phyloP scores from a whole-genome alignment of 1,140 invertebrate genomes.

The Metopolophium dirhodum region DNA sequence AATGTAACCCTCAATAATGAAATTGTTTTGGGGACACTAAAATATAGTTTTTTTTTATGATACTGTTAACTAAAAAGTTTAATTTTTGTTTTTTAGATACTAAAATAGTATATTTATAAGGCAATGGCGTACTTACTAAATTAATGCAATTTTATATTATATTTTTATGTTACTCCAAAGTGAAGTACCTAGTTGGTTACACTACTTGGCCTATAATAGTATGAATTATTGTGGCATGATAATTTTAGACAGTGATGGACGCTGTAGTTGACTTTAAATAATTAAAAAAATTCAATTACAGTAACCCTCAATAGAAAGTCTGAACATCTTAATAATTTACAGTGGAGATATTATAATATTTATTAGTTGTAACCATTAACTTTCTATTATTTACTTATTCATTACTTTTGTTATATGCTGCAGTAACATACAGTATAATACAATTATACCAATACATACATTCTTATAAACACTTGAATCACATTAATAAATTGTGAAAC shows the following conservation, averaged over 20 bases:
- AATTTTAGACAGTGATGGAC: not conserved
- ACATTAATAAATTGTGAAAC: no score
- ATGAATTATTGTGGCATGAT: not conserved
- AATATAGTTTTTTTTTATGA: not conserved
- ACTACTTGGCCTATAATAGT: not conserved
- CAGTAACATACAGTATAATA: no score
- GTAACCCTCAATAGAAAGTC: not conserved
- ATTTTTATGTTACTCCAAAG: not conserved
- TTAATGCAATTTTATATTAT: not conserved
- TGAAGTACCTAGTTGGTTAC: not conserved
- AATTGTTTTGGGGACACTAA: not conserved
- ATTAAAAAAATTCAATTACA: not conserved
- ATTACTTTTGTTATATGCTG: no score
- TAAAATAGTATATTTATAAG: constrained; percentile 21
- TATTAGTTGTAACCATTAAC: no score
- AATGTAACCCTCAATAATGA: not conserved
- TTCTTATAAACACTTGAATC: no score
- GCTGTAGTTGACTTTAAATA: not conserved
- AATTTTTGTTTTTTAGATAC: constrained; percentile 1
- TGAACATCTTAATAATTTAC: no score
- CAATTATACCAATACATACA: no score
- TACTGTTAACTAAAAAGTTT: not conserved
- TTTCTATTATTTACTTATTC: no score
- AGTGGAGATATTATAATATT: no score
- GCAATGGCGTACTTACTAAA: not conserved